A percentile compares a stretch with the other conserved stretches of the same genome.
Evolutionary conservation across 2,888 invertebrate species (phyloP).

Genomic region (Candidula unifasciata): DNA sequence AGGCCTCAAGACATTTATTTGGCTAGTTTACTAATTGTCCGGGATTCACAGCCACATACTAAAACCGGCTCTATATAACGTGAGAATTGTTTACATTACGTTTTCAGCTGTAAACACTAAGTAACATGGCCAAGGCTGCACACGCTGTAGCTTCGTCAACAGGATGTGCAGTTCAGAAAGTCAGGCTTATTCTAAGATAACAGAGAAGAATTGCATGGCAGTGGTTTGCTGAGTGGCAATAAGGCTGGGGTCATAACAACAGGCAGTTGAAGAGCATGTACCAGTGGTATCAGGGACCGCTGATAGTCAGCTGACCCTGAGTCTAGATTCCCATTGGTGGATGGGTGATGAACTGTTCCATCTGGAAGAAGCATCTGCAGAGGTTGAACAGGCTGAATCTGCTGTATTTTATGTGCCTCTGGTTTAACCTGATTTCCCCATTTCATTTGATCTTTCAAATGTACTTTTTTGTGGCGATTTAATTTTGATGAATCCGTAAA

Average conservation of each 20-base stretch:
- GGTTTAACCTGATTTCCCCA: neutral
- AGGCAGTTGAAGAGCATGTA: conserved; percentile 1
- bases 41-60: too few relatives aligned
- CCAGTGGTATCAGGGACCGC: neutral
- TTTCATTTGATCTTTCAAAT: conserved; percentile 1
- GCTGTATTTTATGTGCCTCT: neutral
- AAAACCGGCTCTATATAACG: too few relatives aligned
- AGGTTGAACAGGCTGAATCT: conserved; percentile 4
- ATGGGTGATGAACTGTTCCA: neutral
- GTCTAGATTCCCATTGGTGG: neutral
- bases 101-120: too few relatives aligned
- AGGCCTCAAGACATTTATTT: too few relatives aligned
- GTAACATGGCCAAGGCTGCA: too few relatives aligned
- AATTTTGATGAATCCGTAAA: conserved; percentile 53
- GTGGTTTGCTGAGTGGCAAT: conserved; percentile 14
- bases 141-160: too few relatives aligned
- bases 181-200: neutral
- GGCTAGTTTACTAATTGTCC: too few relatives aligned
- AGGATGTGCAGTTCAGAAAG: too few relatives aligned
- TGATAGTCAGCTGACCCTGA: neutral
- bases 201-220: conserved; percentile 5
- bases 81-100: too few relatives aligned
- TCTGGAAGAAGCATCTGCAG: neutral
- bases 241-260: conserved; percentile 11
- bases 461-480: conserved; percentile 52